These are phyloP conservation scores for Agonopterix alstromeriana DNA, from an alignment of 2,888 invertebrate species.

Conservation along the genomic window DNA sequence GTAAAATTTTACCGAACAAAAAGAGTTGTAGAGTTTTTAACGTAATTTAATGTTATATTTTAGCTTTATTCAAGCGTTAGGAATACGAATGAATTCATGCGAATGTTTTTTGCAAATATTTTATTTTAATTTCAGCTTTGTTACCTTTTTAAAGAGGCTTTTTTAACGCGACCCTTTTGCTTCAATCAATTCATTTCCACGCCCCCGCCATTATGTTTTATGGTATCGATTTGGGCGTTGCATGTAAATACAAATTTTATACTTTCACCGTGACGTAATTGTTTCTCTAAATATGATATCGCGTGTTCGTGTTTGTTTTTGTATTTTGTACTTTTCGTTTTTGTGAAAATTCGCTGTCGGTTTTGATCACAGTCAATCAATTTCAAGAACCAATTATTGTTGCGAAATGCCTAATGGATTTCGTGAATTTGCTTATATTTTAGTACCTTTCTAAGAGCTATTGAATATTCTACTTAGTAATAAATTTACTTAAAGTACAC, in stretches of 20 bases:
- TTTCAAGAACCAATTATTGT: not conserved
- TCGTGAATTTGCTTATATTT: not conserved
- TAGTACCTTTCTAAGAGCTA: not conserved
- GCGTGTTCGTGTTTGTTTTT: conserved; percentile 24
- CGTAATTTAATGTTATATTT: no score
- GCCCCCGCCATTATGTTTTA: not conserved
- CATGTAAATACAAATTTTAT: conserved; percentile 6
- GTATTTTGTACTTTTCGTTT: not conserved
- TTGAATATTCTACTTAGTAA: not conserved
- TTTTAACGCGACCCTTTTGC: not conserved
- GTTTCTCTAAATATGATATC: conserved; percentile 51
- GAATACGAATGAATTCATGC: no score
- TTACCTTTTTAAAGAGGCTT: no score
- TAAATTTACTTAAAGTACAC: no score
- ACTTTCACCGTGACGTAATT: conserved; percentile 24
- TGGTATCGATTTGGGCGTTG: conserved; percentile 1
- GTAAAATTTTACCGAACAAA: not conserved
- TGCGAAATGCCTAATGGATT: not conserved
- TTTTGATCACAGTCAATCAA: not conserved
- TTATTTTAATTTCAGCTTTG: no score
- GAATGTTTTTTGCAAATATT: no score
- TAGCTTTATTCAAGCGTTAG: no score
- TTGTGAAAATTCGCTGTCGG: not conserved
- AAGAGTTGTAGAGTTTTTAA: no score
- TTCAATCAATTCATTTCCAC: conserved; percentile 6